Conservation (phyloP, 1,140 invertebrate genomes). For the Formica exsecta region DNA sequence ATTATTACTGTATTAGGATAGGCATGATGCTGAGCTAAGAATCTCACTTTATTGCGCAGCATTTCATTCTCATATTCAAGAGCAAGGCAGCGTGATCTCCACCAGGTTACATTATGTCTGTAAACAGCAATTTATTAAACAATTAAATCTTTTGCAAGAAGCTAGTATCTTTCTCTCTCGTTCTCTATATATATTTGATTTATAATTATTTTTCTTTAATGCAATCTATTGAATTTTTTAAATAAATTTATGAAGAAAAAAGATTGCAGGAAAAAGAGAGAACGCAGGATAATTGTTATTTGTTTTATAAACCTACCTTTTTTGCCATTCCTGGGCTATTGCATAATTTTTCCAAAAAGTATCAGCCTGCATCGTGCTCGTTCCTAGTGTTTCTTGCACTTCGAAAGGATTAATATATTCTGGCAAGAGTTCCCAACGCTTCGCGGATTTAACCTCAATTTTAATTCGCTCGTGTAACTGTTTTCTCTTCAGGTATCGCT, state of each 20-base stretch:
- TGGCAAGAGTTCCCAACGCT: conserved; percentile 60
- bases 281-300: not conserved
- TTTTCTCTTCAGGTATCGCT: conserved; percentile 65
- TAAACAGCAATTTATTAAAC: conserved; percentile 40
- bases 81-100: conserved; percentile 89
- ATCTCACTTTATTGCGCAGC: conserved; percentile 86
- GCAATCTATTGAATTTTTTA: not conserved
- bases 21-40: conserved; percentile 38
- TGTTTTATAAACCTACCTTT: conserved; percentile 71
- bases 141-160: not conserved
- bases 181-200: not conserved
- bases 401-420: conserved; percentile 38
- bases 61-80: conserved; percentile 89
- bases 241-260: not conserved
- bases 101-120: conserved; percentile 88
- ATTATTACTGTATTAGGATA: not conserved
- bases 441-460: conserved; percentile 79
- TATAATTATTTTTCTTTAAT: not conserved
- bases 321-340: conserved; percentile 83
- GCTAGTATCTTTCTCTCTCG: not conserved
- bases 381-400: conserved; percentile 37
- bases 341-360: conserved; percentile 85
- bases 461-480: conserved; percentile 70
- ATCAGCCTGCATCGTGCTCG: conserved; percentile 77
- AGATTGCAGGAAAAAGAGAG: not conserved